Conservation (phyloP, 2,113 vertebrate genomes). For the Narcine bancroftii region DNA sequence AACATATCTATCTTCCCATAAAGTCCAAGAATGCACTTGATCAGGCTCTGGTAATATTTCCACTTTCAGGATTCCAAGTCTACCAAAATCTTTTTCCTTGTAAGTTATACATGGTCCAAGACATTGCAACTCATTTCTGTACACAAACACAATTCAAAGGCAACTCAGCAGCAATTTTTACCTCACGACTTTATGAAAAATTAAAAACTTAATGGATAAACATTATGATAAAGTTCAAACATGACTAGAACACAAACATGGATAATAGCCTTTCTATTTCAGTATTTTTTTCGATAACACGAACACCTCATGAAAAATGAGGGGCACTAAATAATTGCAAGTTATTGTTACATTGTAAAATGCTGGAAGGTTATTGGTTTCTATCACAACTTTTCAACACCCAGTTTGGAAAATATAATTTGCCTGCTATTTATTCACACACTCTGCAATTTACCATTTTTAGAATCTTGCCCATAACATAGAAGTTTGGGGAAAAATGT, state of each 20-base stretch:
- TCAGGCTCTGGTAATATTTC: too few relatives aligned
- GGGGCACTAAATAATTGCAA: neutral
- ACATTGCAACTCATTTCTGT: too few relatives aligned
- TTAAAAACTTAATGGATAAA: constrained; percentile 1
- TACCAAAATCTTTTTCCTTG: too few relatives aligned
- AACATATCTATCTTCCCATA: too few relatives aligned
- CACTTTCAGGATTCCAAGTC: too few relatives aligned
- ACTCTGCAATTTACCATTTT: neutral
- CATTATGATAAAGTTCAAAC: neutral
- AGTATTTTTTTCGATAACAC: neutral
- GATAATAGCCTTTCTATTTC: neutral
- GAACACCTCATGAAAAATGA: neutral
- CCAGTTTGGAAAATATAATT: neutral
- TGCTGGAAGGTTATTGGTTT: neutral
- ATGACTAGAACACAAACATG: neutral
- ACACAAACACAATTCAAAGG: neutral
- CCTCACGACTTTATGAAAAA: neutral
- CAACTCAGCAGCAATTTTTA: neutral
- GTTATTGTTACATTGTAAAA: neutral
- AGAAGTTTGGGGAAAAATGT: neutral
- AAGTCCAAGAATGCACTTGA: too few relatives aligned
- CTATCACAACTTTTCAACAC: neutral
- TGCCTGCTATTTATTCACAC: neutral
- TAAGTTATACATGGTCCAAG: too few relatives aligned
- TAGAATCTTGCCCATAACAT: neutral